These are phyloP conservation scores for Pheosia gnoma DNA, from an alignment of 2,888 invertebrate genomes.

Conservation along the genomic window DNA sequence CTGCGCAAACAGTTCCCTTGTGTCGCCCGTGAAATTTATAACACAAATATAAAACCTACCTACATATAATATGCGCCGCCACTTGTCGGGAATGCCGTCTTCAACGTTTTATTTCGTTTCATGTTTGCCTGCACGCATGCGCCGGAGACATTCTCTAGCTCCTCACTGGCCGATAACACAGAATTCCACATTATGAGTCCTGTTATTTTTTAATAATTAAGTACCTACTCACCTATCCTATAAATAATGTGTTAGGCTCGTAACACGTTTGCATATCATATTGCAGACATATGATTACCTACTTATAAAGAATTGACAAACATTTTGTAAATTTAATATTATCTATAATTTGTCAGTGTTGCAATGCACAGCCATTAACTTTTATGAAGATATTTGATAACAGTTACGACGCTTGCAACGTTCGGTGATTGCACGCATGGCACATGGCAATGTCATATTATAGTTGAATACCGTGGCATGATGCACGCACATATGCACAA, in stretches of 20 bases:
- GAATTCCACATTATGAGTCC: constrained; percentile 3
- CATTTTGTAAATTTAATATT: too few species aligned
- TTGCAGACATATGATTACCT: too few species aligned
- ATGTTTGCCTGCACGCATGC: constrained; percentile 47
- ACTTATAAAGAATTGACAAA: too few species aligned
- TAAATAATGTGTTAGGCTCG: too few species aligned
- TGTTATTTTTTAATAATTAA: constrained; percentile 3
- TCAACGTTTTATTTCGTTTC: constrained; percentile 60
- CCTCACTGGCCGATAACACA: constrained; percentile 11
- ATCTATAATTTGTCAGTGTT: neutral
- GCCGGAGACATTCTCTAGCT: constrained; percentile 14
- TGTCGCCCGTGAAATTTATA: constrained; percentile 70
- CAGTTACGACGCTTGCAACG: constrained; percentile 28
- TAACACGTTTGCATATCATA: too few species aligned
- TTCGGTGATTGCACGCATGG: constrained; percentile 14
- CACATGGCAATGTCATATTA: constrained; percentile 29
- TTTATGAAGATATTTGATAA: neutral
- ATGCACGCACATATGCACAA: constrained; percentile 39
- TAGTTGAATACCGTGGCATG: constrained; percentile 30
- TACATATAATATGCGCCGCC: constrained; percentile 47
- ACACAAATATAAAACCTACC: constrained; percentile 57
- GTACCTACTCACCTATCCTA: too few species aligned
- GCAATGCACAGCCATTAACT: neutral
- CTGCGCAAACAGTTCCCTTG: constrained; percentile 68
- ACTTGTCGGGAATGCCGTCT: constrained; percentile 68